Evolutionary conservation across 2,888 invertebrate species (phyloP).

Genomic region (Troides aeacus): DNA sequence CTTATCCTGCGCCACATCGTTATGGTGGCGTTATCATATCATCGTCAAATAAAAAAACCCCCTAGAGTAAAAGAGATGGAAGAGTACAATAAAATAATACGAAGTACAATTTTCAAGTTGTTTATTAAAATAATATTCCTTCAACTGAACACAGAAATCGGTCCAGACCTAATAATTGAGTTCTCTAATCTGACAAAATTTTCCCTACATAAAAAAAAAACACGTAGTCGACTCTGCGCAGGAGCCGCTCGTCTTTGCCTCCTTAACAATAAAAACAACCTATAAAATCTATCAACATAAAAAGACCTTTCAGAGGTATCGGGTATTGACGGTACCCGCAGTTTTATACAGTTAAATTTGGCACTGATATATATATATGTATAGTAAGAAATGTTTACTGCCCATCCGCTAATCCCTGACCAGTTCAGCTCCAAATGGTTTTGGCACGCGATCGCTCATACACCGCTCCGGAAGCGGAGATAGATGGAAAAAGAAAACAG

Average conservation of each 20-base stretch:
- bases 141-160: conserved; percentile 78
- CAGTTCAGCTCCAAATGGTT: conserved; percentile 64
- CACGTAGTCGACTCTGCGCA: conserved; percentile 50
- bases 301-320: conserved; percentile 57
- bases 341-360: conserved; percentile 63
- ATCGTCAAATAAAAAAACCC: too few species aligned
- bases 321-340: conserved; percentile 43
- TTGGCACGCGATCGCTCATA: conserved; percentile 53
- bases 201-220: conserved; percentile 59
- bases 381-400: conserved; percentile 47
- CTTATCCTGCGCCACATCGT: too few species aligned
- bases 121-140: conserved; percentile 81
- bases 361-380: conserved; percentile 55
- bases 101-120: conserved; percentile 71
- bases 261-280: conserved; percentile 79
- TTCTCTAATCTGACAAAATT: conserved; percentile 73
- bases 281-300: conserved; percentile 79
- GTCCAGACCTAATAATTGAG: conserved; percentile 76
- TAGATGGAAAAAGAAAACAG: conserved; percentile 38
- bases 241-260: conserved; percentile 64
- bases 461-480: conserved; percentile 37
- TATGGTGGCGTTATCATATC: too few species aligned
- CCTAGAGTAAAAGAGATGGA: too few species aligned
- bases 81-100: conserved; percentile 47
- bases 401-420: conserved; percentile 39